These are phyloP conservation scores for Pomatorhinus ruficollis DNA, from an alignment of 2,113 vertebrate species.

Conservation along the genomic window DNA sequence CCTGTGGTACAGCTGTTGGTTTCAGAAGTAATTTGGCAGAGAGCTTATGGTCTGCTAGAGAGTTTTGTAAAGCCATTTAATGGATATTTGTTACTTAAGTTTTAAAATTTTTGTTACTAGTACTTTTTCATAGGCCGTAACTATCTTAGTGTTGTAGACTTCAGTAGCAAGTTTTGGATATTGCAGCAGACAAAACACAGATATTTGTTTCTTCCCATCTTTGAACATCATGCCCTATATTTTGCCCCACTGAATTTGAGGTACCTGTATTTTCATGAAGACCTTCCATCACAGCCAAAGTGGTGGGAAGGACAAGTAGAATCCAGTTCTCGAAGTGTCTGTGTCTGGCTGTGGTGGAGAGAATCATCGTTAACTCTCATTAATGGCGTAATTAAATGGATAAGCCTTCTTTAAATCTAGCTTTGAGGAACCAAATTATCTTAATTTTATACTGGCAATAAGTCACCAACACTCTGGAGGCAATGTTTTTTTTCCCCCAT, in stretches of 20 bases:
- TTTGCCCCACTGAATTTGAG: neutral
- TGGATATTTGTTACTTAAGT: neutral
- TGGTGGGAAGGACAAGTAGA: neutral
- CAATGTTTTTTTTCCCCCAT: neutral
- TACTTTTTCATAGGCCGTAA: neutral
- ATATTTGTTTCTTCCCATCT: neutral
- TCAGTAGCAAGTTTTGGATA: neutral
- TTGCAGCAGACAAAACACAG: neutral
- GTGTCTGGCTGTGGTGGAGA: neutral
- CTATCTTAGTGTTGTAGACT: neutral
- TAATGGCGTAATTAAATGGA: neutral
- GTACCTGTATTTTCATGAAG: neutral
- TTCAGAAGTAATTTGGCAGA: neutral
- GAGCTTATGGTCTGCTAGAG: neutral
- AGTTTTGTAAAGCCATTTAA: neutral
- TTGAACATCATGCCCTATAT: neutral
- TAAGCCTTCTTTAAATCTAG: neutral
- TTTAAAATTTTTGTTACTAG: neutral
- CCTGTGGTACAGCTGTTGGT: neutral
- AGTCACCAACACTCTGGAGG: neutral
- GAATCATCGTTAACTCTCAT: neutral
- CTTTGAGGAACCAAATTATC: neutral
- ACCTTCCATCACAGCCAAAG: neutral
- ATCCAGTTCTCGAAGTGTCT: neutral
- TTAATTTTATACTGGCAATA: neutral